These are phyloP conservation scores for Poeciliopsis paucimaculata DNA, from an alignment of 2,797 vertebrate species.

Conservation along the genomic window DNA sequence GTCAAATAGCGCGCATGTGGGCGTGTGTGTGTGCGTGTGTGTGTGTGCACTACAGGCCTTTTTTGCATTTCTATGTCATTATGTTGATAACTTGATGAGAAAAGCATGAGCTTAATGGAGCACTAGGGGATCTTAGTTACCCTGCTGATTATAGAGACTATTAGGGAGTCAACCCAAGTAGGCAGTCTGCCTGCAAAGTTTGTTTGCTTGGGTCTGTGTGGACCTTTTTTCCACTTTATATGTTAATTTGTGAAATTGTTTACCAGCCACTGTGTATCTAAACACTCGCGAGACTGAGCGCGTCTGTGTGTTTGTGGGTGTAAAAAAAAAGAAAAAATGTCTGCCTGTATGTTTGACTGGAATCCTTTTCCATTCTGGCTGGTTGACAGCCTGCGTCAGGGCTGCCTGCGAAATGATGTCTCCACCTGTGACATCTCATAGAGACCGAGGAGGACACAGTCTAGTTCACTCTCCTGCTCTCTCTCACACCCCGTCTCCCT, in stretches of 20 bases:
- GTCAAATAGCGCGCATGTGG: background rate
- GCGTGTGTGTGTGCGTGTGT: constrained; percentile 17
- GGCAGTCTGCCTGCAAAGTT: constrained; percentile 58
- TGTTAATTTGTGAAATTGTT: constrained; percentile 80
- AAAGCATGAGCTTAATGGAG: constrained; percentile 46
- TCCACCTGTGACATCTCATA: constrained; percentile 73
- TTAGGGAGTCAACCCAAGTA: constrained; percentile 63
- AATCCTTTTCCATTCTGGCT: constrained; percentile 57
- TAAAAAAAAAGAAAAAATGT: constrained; percentile 5
- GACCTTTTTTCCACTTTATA: constrained; percentile 80
- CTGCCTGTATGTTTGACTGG: constrained; percentile 52
- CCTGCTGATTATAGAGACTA: constrained; percentile 58
- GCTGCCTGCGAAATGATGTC: constrained; percentile 70
- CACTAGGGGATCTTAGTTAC: constrained; percentile 64
- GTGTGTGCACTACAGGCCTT: constrained; percentile 19
- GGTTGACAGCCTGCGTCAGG: constrained; percentile 71
- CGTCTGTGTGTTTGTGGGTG: constrained; percentile 33
- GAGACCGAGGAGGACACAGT: constrained; percentile 61
- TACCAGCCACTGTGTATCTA: constrained; percentile 73
- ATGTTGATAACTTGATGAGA: constrained; percentile 46
- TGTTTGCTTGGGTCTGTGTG: constrained; percentile 66
- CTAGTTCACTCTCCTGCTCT: constrained; percentile 19
- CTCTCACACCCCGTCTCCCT: constrained; percentile 9
- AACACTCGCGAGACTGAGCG: constrained; percentile 66
- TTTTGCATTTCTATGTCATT: constrained; percentile 46